A percentile compares a stretch with the other conserved stretches of the same genome.
These are phyloP conservation scores for Drosophila subobscura DNA, from an alignment of 1,140 invertebrate species.

Conservation along the genomic window DNA sequence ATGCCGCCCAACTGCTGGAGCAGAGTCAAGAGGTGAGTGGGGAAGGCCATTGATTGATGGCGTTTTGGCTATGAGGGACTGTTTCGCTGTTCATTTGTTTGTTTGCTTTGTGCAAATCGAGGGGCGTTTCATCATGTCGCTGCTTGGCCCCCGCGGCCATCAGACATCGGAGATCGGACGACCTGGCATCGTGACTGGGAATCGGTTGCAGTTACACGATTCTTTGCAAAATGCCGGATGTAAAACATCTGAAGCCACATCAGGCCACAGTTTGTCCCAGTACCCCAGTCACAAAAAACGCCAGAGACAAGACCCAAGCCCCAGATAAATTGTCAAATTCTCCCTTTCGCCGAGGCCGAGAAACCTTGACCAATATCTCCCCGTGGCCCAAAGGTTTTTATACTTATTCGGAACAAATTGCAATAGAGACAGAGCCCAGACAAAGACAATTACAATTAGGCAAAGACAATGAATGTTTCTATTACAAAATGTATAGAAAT, in stretches of 20 bases:
- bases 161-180: slow-evolving; percentile 51
- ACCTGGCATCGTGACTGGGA: slow-evolving; percentile 66
- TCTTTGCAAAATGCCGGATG: slow-evolving; percentile 76
- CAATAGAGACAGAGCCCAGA: slow-evolving; percentile 31
- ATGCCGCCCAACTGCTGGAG: slow-evolving; percentile 73
- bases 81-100: slow-evolving; percentile 38
- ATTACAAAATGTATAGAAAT: slow-evolving; percentile 66
- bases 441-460: slow-evolving; percentile 69
- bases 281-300: slow-evolving; percentile 33
- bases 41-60: slow-evolving; percentile 26
- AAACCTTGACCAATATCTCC: slow-evolving; percentile 77
- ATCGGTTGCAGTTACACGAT: slow-evolving; percentile 73
- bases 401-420: slow-evolving; percentile 63
- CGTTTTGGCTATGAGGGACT: slow-evolving; percentile 4
- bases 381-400: slow-evolving; percentile 20
- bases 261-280: background rate
- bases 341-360: slow-evolving; percentile 68
- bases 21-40: slow-evolving; percentile 80
- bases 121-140: slow-evolving; percentile 54
- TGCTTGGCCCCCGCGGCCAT: slow-evolving; percentile 44
- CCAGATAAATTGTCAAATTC: slow-evolving; percentile 65
- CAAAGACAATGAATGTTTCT: slow-evolving; percentile 62
- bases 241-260: slow-evolving; percentile 30
- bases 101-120: slow-evolving; percentile 33
- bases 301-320: slow-evolving; percentile 18